Evolutionary conservation across 2,888 invertebrate genomes (phyloP).

Genomic region (Pomacea canaliculata): DNA sequence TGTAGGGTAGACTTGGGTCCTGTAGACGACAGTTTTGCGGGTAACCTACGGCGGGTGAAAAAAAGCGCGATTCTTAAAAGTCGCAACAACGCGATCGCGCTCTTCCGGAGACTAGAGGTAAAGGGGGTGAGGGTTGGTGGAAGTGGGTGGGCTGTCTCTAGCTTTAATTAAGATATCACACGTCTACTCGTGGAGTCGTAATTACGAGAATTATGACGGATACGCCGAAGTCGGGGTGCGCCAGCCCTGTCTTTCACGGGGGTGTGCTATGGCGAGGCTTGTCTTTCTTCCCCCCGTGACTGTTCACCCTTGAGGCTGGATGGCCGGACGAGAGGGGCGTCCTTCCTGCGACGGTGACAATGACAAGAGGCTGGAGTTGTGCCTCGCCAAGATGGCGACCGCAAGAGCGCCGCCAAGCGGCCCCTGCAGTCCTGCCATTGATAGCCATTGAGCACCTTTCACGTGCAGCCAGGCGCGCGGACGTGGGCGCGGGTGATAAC

Average conservation of each 20-base stretch:
- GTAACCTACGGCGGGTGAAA: neutral
- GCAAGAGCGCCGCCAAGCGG: too few relatives aligned
- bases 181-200: slow-evolving; percentile 12
- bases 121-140: neutral
- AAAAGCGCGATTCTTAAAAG: neutral
- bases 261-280: too few relatives aligned
- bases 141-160: neutral
- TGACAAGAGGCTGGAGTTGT: too few relatives aligned
- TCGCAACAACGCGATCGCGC: neutral
- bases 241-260: too few relatives aligned
- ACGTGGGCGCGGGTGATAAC: neutral
- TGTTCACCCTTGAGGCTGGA: too few relatives aligned
- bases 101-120: neutral
- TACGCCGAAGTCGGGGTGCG: too few relatives aligned
- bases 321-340: too few relatives aligned
- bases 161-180: slow-evolving; percentile 23
- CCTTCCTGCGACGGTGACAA: too few relatives aligned
- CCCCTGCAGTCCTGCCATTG: slow-evolving; percentile 1
- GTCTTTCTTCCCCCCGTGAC: too few relatives aligned
- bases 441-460: slow-evolving; percentile 13
- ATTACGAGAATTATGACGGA: slow-evolving; percentile 17
- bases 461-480: slow-evolving; percentile 2
- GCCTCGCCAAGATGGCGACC: too few relatives aligned
- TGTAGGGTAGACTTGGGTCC: neutral
- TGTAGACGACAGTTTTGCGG: too few relatives aligned